These are phyloP conservation scores for Cygnus atratus DNA, from an alignment of 2,113 vertebrate species.

Conservation along the genomic window DNA sequence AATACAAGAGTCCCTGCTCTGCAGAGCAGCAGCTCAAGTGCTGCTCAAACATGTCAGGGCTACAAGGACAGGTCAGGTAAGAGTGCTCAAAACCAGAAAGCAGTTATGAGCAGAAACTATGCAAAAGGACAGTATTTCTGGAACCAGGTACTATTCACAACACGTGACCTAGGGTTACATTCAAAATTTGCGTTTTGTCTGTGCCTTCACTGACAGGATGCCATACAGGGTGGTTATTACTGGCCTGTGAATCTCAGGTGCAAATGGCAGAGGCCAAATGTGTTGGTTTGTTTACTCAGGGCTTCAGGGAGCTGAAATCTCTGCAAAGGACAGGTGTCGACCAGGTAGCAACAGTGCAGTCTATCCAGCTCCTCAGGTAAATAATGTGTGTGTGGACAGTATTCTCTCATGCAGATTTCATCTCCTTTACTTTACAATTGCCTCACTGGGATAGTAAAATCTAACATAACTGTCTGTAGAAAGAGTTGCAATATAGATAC, in stretches of 20 bases:
- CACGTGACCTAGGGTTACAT: rapidly evolving
- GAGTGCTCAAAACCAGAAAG: background rate
- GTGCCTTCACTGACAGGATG: background rate
- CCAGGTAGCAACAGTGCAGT: background rate
- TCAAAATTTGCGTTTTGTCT: background rate
- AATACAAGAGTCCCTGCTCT: background rate
- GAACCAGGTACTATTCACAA: background rate
- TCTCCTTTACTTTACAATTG: background rate
- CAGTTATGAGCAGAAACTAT: background rate
- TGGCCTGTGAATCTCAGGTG: background rate
- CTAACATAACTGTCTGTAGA: background rate
- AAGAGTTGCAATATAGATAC: background rate
- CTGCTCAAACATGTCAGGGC: background rate
- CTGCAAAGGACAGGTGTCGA: background rate
- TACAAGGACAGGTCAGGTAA: background rate
- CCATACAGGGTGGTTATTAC: background rate
- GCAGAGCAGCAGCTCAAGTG: background rate
- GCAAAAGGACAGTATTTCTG: background rate
- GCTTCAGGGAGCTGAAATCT: background rate
- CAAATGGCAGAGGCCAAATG: background rate
- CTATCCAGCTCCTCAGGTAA: background rate
- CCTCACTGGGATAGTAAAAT: background rate
- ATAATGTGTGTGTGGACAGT: rapidly evolving
- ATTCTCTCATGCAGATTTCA: rapidly evolving
- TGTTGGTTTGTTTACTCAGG: background rate